Evolutionary conservation across 2,888 invertebrate species (phyloP).

Genomic region (Acanthosepion lycidas): DNA sequence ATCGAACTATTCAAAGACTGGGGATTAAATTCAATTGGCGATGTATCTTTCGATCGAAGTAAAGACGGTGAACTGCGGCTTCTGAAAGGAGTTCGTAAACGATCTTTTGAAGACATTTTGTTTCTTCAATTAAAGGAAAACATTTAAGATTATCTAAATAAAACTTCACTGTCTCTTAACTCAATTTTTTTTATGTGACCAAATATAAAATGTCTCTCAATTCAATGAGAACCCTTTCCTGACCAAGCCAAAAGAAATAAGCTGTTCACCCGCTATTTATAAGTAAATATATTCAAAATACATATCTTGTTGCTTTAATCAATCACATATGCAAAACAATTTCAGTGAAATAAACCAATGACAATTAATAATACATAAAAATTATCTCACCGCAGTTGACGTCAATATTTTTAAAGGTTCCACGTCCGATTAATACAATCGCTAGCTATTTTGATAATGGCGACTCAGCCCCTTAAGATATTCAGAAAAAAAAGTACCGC

Average conservation of each 20-base stretch:
- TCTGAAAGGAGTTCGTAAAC: neutral
- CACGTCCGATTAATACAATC: neutral
- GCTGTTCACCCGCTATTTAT: neutral
- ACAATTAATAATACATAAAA: neutral
- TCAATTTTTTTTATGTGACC: too few species aligned
- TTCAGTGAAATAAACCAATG: neutral
- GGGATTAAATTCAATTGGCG: neutral
- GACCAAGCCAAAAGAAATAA: neutral
- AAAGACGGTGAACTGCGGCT: neutral
- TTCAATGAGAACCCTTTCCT: neutral
- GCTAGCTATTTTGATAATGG: neutral
- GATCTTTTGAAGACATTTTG: neutral
- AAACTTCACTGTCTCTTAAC: too few species aligned
- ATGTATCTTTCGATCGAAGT: neutral
- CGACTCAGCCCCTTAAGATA: neutral
- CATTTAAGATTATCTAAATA: too few species aligned
- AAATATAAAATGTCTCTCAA: too few species aligned
- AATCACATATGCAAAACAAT: neutral
- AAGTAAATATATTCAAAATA: neutral
- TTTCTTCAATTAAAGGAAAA: too few species aligned
- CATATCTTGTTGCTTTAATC: neutral
- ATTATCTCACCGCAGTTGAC: neutral
- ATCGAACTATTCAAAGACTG: neutral
- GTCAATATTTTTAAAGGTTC: constrained; percentile 3
- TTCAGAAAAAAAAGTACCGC: neutral